phyloP scores from a whole-genome alignment of 2,797 vertebrate species.

The Enteromius mattozi region DNA sequence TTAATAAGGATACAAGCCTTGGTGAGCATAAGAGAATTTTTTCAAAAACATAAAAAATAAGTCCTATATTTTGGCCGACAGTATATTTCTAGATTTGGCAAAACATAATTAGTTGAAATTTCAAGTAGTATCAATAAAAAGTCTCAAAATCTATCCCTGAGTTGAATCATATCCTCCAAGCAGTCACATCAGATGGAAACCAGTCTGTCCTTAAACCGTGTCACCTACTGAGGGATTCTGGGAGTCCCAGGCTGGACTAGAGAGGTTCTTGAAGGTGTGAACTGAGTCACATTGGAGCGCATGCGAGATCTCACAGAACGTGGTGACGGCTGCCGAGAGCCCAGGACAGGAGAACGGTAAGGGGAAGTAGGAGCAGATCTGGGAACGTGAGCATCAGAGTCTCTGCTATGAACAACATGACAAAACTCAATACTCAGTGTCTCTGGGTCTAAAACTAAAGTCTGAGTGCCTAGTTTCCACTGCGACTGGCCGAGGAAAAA shows the following conservation, averaged over 20 bases:
- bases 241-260: constrained; percentile 65
- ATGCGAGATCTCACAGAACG: constrained; percentile 51
- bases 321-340: constrained; percentile 29
- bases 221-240: constrained; percentile 74
- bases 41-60: neutral
- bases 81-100: constrained; percentile 7
- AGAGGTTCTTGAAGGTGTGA: constrained; percentile 24
- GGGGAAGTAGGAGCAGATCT: constrained; percentile 64
- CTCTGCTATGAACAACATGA: constrained; percentile 56
- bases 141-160: constrained; percentile 52
- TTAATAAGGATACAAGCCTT: neutral
- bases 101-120: constrained; percentile 3
- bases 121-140: constrained; percentile 1
- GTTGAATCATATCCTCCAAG: constrained; percentile 47
- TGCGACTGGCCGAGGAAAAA: constrained; percentile 54
- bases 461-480: constrained; percentile 56
- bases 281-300: constrained; percentile 1
- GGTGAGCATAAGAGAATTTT: neutral
- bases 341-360: constrained; percentile 54
- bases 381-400: constrained; percentile 46
- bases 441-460: constrained; percentile 63
- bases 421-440: constrained; percentile 64
- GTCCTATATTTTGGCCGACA: neutral
- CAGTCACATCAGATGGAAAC: constrained; percentile 57
- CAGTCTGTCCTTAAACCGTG: constrained; percentile 75